Base-by-base conservation (phyloP, 2,888 invertebrate species). In the Subacronicta megacephala region DNA sequence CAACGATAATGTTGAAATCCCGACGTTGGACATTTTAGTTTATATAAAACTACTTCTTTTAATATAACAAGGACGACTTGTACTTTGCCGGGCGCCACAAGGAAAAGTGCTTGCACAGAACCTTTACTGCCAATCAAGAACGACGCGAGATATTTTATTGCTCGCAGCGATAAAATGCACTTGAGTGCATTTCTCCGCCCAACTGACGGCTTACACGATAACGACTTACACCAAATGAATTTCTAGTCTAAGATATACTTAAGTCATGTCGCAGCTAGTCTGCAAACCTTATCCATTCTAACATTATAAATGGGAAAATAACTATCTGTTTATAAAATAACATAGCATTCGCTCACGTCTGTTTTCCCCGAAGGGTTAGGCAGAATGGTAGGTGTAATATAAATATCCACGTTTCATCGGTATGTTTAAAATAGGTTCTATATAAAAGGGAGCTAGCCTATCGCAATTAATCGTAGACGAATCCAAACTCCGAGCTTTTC, bases 81-180 rank as follows among this genome's bases (percentile, higher is more conserved):
- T 26, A 26, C 26, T 10, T 26, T 26, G 26, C 26, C 26, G 26
- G 26, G 26, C 9, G 26, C 5, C 50, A 40, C 29, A 42, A 49
- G 41, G 35, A 35, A 51, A 47, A 55, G 6, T 17, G 9, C 36
- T 42, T 13, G 31, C 18, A 26, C 45, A 46, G 31, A 54, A 49
- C 38, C 35, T 59, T 59, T 55, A 69, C 35, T 59, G 49, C 45
- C 49, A 54, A 68, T 63, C 63, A 68, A 37, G 44, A 51, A 33
- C 33, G 37, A 58, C 47, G 53, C 35, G 43, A 60, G 41, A 56
- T 61, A 56, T 66, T 74, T 74, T 62, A 61, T 58, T 65, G 42
- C 58, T 52, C 7, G 45, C 13, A 46, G 41, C 55, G 43, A 60
- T 70, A 62, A 73, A 74, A 71, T 65, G 49, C 62, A 62, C 43